Conservation (phyloP, 23 tunicate genomes). For the Trididemnum clinides region DNA sequence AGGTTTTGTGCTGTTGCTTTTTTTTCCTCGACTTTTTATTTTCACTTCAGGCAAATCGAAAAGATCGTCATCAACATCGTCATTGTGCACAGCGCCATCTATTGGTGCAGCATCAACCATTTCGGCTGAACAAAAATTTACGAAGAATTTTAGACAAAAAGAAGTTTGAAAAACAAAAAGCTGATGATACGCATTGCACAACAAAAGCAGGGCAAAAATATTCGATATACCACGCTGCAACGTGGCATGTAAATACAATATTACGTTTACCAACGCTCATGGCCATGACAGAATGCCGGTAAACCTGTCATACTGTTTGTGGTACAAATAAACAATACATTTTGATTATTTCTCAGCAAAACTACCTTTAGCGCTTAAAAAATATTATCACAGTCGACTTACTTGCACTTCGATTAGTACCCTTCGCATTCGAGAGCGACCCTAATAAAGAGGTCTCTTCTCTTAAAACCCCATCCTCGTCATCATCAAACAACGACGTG, state of each 20-base stretch:
- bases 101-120: not conserved
- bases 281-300: too few relatives aligned
- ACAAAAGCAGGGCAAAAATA: too few relatives aligned
- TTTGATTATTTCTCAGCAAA: too few relatives aligned
- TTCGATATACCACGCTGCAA: too few relatives aligned
- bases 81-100: constrained; percentile 33
- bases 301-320: too few relatives aligned
- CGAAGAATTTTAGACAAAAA: not conserved
- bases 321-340: too few relatives aligned
- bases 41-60: constrained; percentile 51
- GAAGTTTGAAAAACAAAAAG: too few relatives aligned
- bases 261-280: too few relatives aligned
- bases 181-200: too few relatives aligned
- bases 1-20: not conserved
- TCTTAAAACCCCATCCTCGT: constrained; percentile 22
- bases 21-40: not conserved
- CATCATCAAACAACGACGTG: constrained; percentile 49
- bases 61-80: constrained; percentile 22
- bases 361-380: too few relatives aligned
- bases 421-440: not conserved
- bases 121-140: not conserved
- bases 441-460: constrained; percentile 50
- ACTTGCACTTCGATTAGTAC: not conserved
- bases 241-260: too few relatives aligned
- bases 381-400: too few relatives aligned